Evolutionary conservation across 1,140 invertebrate species (phyloP).

Genomic region (Onthophagus taurus): DNA sequence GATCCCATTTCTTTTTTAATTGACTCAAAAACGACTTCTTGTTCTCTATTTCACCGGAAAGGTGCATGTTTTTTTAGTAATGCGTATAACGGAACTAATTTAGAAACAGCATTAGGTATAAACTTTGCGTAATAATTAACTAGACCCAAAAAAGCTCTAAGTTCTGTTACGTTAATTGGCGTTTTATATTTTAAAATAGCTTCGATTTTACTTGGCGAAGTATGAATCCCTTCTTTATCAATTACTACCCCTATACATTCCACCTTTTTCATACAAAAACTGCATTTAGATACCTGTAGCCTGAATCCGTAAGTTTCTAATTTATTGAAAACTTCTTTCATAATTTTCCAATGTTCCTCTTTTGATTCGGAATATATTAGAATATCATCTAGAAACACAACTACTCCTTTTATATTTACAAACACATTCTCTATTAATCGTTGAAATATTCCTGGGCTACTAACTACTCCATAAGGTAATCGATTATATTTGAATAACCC

Average conservation of each 20-base stretch:
- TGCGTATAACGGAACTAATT: slow-evolving; percentile 13
- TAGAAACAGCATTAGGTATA: slow-evolving; percentile 21
- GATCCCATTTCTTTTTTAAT: slow-evolving; percentile 27
- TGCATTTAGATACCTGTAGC: slow-evolving; percentile 7
- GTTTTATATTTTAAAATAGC: too few species aligned
- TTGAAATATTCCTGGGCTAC: slow-evolving; percentile 8
- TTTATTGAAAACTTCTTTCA: slow-evolving; percentile 4
- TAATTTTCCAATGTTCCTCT: neutral
- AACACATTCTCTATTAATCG: slow-evolving; percentile 7
- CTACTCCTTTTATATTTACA: too few species aligned
- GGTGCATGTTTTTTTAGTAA: slow-evolving; percentile 18
- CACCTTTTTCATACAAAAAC: slow-evolving; percentile 6
- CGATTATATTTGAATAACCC: slow-evolving; percentile 10
- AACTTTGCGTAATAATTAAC: slow-evolving; percentile 32
- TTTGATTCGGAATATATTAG: slow-evolving; percentile 12
- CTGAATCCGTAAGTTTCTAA: slow-evolving; percentile 1
- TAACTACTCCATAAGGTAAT: slow-evolving; percentile 5
- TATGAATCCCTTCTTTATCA: slow-evolving; percentile 7
- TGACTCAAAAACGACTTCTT: slow-evolving; percentile 16
- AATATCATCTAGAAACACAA: too few species aligned
- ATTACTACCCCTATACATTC: slow-evolving; percentile 7
- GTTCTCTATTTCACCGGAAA: slow-evolving; percentile 24
- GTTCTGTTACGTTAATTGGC: slow-evolving; percentile 25
- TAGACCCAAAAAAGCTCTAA: slow-evolving; percentile 32
- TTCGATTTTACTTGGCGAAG: slow-evolving; percentile 18